A percentile compares a stretch with the other conserved stretches of the same genome.
These are phyloP conservation scores for Apodemus sylvaticus DNA, from an alignment of 2,113 vertebrate genomes.

Conservation along the genomic window DNA sequence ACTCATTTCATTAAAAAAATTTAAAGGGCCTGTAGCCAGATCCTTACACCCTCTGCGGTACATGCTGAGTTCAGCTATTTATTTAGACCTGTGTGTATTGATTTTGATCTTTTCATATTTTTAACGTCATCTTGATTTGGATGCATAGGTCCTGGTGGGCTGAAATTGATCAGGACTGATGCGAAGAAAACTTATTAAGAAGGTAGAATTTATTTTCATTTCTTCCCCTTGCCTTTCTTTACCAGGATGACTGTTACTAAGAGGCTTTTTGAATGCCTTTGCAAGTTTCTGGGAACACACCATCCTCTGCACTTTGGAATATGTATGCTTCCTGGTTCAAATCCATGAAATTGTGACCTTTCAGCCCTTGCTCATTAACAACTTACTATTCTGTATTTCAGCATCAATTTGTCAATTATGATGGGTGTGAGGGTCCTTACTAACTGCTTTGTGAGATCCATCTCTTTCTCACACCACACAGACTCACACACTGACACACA, in stretches of 20 bases:
- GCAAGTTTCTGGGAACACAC: not conserved
- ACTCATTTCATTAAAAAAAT: conserved; percentile 41
- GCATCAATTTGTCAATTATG: not conserved
- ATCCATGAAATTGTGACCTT: not conserved
- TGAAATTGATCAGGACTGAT: conserved; percentile 47
- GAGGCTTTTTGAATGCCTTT: not conserved
- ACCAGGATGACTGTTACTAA: not conserved
- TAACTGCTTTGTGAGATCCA: not conserved
- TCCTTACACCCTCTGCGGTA: not conserved
- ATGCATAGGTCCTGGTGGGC: not conserved
- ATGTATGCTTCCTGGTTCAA: not conserved
- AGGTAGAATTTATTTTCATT: conserved; percentile 42
- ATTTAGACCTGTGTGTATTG: conserved; percentile 30
- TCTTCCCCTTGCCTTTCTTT: not conserved
- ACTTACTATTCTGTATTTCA: not conserved
- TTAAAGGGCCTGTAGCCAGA: conserved; percentile 9
- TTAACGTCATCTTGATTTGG: conserved; percentile 60
- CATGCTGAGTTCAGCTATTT: conserved; percentile 50
- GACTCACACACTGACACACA: not conserved
- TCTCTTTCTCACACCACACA: not conserved
- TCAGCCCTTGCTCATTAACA: not conserved
- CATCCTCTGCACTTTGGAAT: not conserved
- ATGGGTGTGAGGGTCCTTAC: not conserved
- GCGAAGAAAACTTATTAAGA: conserved; percentile 36
- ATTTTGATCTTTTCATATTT: conserved; percentile 63